Conservation (phyloP, 1,140 invertebrate species). For the Nymphalis io region DNA sequence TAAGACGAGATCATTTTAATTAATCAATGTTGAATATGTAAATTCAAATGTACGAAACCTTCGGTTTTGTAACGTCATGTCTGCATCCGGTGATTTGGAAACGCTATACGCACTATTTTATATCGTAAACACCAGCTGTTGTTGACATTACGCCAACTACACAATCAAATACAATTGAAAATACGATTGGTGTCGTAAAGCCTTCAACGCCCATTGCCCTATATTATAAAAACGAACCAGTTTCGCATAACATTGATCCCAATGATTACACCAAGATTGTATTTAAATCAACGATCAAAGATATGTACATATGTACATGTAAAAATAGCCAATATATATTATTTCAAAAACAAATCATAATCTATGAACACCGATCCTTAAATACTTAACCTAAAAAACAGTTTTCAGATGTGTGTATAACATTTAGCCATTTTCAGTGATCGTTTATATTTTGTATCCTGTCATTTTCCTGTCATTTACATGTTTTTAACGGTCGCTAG, state of each 20-base stretch:
- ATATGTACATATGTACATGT: too few relatives aligned
- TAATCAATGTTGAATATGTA: neutral
- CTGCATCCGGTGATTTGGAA: constrained; percentile 8
- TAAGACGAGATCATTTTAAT: too few relatives aligned
- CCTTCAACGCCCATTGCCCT: neutral
- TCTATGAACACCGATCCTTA: too few relatives aligned
- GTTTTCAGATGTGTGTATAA: too few relatives aligned
- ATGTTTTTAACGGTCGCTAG: constrained; percentile 34
- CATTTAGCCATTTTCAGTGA: neutral
- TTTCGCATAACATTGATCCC: neutral
- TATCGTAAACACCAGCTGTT: constrained; percentile 7
- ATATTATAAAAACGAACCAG: neutral
- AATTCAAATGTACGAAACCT: constrained; percentile 1
- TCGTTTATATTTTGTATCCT: neutral
- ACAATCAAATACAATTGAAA: constrained; percentile 8
- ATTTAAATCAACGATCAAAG: neutral
- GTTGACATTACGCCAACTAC: constrained; percentile 7
- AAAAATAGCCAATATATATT: too few relatives aligned
- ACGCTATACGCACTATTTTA: constrained; percentile 12
- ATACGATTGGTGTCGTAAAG: constrained; percentile 4
- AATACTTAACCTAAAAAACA: too few relatives aligned
- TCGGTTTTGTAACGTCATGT: neutral
- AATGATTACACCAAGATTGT: neutral
- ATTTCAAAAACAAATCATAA: too few relatives aligned
- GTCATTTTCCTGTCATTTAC: neutral